Evolutionary conservation across 2,797 vertebrate genomes (phyloP).

Genomic region (Coranthus polyacanthus): DNA sequence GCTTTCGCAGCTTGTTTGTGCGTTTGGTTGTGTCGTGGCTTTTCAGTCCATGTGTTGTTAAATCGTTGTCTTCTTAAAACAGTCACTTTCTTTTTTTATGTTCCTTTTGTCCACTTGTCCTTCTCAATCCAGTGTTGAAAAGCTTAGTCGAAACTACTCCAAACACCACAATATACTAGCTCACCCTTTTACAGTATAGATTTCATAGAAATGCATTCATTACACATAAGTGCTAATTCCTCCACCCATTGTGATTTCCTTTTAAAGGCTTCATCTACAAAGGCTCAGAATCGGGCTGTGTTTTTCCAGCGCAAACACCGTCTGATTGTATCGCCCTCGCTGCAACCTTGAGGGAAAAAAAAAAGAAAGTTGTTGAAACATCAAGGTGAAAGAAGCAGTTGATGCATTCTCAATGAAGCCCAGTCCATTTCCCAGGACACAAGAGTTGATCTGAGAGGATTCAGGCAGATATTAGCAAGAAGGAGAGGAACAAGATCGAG

Average conservation of each 20-base stretch:
- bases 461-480: conserved; percentile 27
- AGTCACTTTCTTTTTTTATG: no score
- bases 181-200: no score
- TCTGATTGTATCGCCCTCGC: conserved; percentile 42
- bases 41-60: no score
- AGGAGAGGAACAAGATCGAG: conserved; percentile 32
- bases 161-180: not conserved
- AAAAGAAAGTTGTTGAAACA: conserved; percentile 43
- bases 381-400: conserved; percentile 55
- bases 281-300: conserved; percentile 33
- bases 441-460: conserved; percentile 45
- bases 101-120: no score
- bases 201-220: conserved; percentile 23
- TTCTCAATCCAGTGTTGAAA: conserved; percentile 26
- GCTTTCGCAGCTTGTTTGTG: no score
- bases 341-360: conserved; percentile 56
- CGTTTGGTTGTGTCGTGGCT: no score
- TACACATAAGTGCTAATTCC: conserved; percentile 47
- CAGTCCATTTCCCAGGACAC: conserved; percentile 34
- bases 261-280: conserved; percentile 58
- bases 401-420: conserved; percentile 52
- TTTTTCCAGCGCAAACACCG: conserved; percentile 29
- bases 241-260: conserved; percentile 41
- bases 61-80: no score
- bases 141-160: conserved; percentile 30